Evolutionary conservation across 2,113 vertebrate species (phyloP), one percentile per base, ranked within the genome.

Genomic region (Hiodon tergisus): DNA sequence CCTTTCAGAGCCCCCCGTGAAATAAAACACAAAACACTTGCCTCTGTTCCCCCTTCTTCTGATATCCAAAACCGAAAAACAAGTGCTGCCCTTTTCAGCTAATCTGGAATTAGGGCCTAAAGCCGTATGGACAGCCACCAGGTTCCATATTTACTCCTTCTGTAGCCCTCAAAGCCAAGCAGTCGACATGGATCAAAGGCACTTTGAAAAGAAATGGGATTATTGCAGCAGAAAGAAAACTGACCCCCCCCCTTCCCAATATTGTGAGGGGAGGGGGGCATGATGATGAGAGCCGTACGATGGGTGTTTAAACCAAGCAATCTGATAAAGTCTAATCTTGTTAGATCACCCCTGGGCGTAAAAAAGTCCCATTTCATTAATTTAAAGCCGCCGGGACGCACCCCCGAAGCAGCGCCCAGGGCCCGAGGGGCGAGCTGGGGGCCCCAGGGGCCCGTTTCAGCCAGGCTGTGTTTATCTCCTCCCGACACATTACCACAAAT

Each of bases 131-230:
- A 85, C 84, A 85, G 85, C 81, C 78, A 79, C 86, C 77, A 75
- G 86, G 80, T 62, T 77, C 87, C 91, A 92, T 92, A 91, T 93
- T 93, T 90, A 88, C 88, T 90, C 90, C 92, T 91, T 91, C 89
- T 90, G 90, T 80, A 81, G 76, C 83, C 82, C 81, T 77, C 88
- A 87, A 87, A 91, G 87, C 87, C 83, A 86, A 86, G 81, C 85
- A 74, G 86, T 83, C 71, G 77, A 82, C 85, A 84, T 73, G 31
- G 85, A 91, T 89, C 90, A 89, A 89, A 89, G 88, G 79, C 71
- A 52, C 83, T 79, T 82, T 85, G 80, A 87, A 84, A 78, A 73
- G 76, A 47, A 78, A 76, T 78, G 51, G 8, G 72, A 77, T 81
- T 82, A 84, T 84, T 81, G 79, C 78, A 68, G 55, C 72, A 63